Evolutionary conservation across 2,113 vertebrate genomes (phyloP).

Genomic region (Oreotragus oreotragus): DNA sequence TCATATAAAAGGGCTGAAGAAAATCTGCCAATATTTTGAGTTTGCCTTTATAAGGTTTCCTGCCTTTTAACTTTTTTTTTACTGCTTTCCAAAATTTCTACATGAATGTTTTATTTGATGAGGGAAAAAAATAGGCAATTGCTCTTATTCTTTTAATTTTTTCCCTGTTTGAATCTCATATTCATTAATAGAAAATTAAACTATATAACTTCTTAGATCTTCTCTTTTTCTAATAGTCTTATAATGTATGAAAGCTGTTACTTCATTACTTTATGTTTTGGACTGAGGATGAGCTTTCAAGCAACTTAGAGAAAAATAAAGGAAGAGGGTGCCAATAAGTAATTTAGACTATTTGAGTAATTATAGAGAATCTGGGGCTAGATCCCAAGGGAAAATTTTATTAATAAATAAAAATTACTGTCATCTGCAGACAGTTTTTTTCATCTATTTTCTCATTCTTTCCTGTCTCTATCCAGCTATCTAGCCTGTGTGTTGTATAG

Average conservation of each 20-base stretch:
- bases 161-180: neutral
- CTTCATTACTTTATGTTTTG: neutral
- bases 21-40: conserved; percentile 16
- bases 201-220: neutral
- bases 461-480: neutral
- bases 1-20: neutral
- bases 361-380: neutral
- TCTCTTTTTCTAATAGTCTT: neutral
- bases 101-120: neutral
- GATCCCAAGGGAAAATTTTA: neutral
- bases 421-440: neutral
- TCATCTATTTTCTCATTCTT: neutral
- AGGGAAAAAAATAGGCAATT: neutral
- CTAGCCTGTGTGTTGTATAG: neutral
- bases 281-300: conserved; percentile 8
- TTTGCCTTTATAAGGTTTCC: neutral
- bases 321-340: neutral
- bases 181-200: neutral
- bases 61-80: conserved; percentile 23
- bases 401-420: conserved; percentile 22
- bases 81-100: neutral
- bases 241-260: neutral
- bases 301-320: neutral
- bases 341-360: neutral
- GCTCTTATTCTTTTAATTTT: neutral